Evolutionary conservation across 2,113 vertebrate species (phyloP), one percentile per base, ranked within the genome.

Genomic region (human (Homo sapiens)): DNA sequence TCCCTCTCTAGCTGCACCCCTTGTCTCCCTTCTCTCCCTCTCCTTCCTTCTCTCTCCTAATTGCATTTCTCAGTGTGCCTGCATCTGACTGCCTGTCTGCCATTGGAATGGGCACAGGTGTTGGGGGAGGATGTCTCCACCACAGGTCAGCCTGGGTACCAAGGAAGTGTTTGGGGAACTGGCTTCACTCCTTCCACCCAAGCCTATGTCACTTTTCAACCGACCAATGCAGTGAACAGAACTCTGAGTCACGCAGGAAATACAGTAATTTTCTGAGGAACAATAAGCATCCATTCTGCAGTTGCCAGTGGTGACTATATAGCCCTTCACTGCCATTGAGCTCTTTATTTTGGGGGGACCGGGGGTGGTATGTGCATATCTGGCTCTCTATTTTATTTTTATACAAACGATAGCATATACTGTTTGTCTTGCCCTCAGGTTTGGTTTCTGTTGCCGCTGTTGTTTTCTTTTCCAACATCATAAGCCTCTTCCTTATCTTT

Each of bases 271-370:
- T 35, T 78, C 59, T n/a, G 75, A n/a, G 61, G 61, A n/a, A 35
- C 14, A 70, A 2, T 20, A 30, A 40, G 38, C 27, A 23, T 2
- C 32, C 11, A 18, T 35, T 45, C 11, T 16, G 43, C 8, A 25
- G 55, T 32, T 5, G 8, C 59, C 13, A 25, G 23, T 14, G 5
- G 7, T n/a, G 22, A n/a, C 55, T 2, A 0, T 0, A 1, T 4
- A 10, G n/a, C 55, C 7, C 25, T 73, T 48, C 1, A 40, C 40
- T 32, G 20, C 35, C 13, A 32, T 72, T 6, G 8, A 64, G 38
- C 6, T 27, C 43, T 83, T 45, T 3, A 0, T 13, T 79, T 17
- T 55, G 48, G 2, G 43, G 52, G 61, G 5, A 13, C 4, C 6
- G 61, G 61, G 61, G 27, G 30, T 64, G 12, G 13, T 17, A 64